Conservation (phyloP, 2,888 invertebrate genomes). For the Megaustenia siamemsis region DNA sequence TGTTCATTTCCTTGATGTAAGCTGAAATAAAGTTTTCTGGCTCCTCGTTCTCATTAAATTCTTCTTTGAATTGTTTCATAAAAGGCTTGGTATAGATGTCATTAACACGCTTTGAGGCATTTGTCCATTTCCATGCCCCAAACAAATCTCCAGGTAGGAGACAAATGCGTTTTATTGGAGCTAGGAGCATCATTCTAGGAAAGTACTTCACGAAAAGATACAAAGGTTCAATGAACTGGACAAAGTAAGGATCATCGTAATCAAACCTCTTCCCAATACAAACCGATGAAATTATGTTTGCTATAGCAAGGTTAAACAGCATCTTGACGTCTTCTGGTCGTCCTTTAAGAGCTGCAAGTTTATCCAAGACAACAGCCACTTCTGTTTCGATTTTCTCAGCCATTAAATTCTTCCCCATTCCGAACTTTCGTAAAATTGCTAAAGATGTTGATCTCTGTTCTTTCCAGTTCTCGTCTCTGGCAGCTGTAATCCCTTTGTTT, state of each 20-base stretch:
- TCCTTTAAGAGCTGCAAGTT: constrained; percentile 16
- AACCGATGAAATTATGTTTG: constrained; percentile 18
- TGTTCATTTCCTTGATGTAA: constrained; percentile 21
- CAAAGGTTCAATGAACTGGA: not conserved
- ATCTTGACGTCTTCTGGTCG: not conserved
- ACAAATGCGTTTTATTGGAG: not conserved
- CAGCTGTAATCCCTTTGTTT: constrained; percentile 15
- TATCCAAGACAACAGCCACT: not conserved
- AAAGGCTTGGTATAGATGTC: not conserved
- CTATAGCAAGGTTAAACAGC: not conserved
- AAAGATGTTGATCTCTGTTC: constrained; percentile 9
- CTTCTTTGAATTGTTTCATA: not conserved
- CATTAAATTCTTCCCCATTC: constrained; percentile 14
- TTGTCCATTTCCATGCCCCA: constrained; percentile 4
- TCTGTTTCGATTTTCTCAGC: not conserved
- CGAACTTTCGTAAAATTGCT: not conserved
- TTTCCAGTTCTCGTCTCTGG: constrained; percentile 16
- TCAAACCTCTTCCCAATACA: constrained; percentile 29
- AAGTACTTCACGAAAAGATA: not conserved
- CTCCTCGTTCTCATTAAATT: not conserved
- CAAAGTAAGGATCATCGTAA: constrained; percentile 27
- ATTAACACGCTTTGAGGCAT: not conserved
- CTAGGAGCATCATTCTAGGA: not conserved
- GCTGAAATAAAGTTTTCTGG: constrained; percentile 14
- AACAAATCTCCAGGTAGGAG: constrained; percentile 31